Conservation (phyloP, 2,797 vertebrate species). For the Mus spretus region DNA sequence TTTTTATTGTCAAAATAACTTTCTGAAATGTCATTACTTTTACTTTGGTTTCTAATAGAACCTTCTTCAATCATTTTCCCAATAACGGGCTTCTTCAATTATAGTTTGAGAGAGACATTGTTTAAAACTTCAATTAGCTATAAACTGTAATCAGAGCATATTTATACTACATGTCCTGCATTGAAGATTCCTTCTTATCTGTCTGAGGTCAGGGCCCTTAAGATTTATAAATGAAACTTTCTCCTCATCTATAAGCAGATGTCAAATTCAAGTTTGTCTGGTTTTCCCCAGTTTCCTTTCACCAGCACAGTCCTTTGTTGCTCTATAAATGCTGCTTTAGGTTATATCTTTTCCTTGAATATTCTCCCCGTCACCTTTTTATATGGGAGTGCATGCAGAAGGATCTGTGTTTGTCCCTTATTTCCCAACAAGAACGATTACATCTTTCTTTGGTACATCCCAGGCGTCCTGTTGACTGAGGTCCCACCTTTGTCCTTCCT, state of each 20-base stretch:
- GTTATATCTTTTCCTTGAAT: not conserved
- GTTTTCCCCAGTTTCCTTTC: not conserved
- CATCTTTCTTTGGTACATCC: not conserved
- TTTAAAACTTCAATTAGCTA: not conserved
- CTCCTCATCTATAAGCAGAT: not conserved
- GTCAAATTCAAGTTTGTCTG: not conserved
- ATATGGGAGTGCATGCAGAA: not conserved
- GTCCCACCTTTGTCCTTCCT: not conserved
- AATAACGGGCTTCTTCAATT: not conserved
- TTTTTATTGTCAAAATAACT: constrained; percentile 41
- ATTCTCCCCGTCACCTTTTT: not conserved
- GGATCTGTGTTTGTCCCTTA: not conserved
- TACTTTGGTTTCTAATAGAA: not conserved
- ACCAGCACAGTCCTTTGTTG: not conserved
- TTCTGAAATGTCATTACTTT: constrained; percentile 1
- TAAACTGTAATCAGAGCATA: not conserved
- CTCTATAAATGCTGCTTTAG: not conserved
- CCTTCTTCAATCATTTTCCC: not conserved
- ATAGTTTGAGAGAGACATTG: not conserved
- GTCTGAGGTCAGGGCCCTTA: not conserved
- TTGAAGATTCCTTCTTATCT: not conserved
- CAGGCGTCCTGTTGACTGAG: not conserved
- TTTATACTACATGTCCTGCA: not conserved
- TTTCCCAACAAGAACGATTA: not conserved
- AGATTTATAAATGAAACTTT: not conserved